phyloP scores from a whole-genome alignment of 2,797 vertebrate species.

The Anguilla megastoma region DNA sequence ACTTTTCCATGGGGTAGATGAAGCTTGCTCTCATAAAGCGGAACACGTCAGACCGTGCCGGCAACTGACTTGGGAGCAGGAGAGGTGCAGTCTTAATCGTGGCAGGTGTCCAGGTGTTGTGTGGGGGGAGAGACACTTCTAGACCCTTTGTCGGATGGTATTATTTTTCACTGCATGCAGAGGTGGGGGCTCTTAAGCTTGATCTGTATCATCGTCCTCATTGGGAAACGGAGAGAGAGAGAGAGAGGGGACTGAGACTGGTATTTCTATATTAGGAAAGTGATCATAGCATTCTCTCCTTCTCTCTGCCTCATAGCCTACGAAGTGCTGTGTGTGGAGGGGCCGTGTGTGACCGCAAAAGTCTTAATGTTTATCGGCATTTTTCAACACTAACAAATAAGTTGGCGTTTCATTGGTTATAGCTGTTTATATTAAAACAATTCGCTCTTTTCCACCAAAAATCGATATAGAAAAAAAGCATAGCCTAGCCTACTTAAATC shows the following conservation, averaged over 20 bases:
- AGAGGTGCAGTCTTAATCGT: conserved; percentile 13
- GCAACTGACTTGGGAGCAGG: not conserved
- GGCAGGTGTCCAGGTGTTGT: conserved; percentile 36
- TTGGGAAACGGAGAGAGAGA: conserved; percentile 7
- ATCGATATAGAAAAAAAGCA: not conserved
- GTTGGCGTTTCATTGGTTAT: not conserved
- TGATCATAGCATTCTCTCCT: conserved; percentile 71
- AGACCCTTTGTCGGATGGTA: not conserved
- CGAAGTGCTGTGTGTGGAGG: conserved; percentile 39
- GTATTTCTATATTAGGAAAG: conserved; percentile 82
- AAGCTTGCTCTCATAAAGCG: conserved; percentile 38
- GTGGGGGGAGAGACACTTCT: not conserved
- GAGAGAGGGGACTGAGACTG: conserved; percentile 56
- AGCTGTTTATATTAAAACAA: not conserved
- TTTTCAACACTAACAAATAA: not conserved
- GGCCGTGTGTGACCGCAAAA: not conserved
- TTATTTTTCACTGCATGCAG: conserved; percentile 46
- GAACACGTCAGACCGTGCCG: conserved; percentile 33
- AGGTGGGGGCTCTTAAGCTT: conserved; percentile 36
- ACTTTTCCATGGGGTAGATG: conserved; percentile 16
- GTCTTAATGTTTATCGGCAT: not conserved
- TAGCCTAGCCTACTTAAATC: no score
- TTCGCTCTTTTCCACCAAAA: not conserved
- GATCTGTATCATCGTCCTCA: conserved; percentile 1
- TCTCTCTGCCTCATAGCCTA: conserved; percentile 47